Percentiles rank a stretch among this genome's conserved stretches.
Evolutionary conservation across 2,113 vertebrate genomes (phyloP).

Genomic region (Paramormyrops kingsleyae): DNA sequence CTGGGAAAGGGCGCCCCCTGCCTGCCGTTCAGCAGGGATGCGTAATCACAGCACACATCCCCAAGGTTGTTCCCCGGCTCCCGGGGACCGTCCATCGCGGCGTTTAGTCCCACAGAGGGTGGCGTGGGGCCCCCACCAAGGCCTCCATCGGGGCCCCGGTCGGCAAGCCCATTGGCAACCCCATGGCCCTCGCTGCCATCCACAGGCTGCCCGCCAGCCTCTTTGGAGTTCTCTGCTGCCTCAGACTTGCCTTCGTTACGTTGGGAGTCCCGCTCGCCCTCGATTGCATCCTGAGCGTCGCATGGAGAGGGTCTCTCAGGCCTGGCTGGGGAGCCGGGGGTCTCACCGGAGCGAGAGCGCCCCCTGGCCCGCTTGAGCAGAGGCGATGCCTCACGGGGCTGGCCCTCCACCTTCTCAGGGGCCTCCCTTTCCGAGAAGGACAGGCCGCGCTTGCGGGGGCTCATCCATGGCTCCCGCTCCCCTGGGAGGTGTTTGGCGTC

Average conservation of each 20-base stretch:
- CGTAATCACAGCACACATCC: slow-evolving; percentile 57
- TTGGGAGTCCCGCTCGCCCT: slow-evolving; percentile 70
- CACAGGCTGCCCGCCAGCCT: slow-evolving; percentile 58
- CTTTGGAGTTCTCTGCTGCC: slow-evolving; percentile 61
- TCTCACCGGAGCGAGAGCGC: slow-evolving; percentile 76
- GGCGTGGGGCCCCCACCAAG: background rate
- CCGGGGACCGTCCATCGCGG: slow-evolving; percentile 43
- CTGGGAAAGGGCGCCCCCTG: slow-evolving; percentile 66
- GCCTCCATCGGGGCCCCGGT: slow-evolving; percentile 64
- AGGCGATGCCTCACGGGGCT: slow-evolving; percentile 71
- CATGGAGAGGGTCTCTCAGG: slow-evolving; percentile 64
- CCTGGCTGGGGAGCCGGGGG: slow-evolving; percentile 65
- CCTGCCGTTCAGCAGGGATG: slow-evolving; percentile 70
- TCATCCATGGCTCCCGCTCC: slow-evolving; percentile 71
- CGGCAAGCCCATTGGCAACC: slow-evolving; percentile 79
- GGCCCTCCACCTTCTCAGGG: slow-evolving; percentile 75
- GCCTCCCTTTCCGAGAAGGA: slow-evolving; percentile 82
- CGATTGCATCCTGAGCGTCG: slow-evolving; percentile 59
- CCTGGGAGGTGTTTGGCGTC: slow-evolving; percentile 62
- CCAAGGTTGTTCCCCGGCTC: slow-evolving; percentile 68
- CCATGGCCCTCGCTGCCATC: slow-evolving; percentile 64
- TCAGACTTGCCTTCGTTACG: slow-evolving; percentile 70
- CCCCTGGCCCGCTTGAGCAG: slow-evolving; percentile 84
- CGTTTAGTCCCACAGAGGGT: slow-evolving; percentile 36
- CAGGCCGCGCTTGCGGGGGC: slow-evolving; percentile 78